Conservation (phyloP, 2,797 vertebrate species). For the Botia almorhae region DNA sequence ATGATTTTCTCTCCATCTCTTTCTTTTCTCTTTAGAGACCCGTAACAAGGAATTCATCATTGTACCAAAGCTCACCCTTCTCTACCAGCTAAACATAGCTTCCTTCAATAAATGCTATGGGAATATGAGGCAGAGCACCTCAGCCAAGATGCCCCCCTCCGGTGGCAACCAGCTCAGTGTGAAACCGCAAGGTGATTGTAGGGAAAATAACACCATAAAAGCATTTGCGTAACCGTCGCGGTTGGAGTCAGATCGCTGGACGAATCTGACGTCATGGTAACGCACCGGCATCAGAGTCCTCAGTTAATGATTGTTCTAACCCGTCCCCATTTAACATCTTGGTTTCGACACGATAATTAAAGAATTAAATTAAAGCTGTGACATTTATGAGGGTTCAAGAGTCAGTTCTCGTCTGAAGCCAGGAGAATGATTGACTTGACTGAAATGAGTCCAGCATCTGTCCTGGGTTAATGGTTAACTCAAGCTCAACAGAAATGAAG, state of each 20-base stretch:
- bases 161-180: slow-evolving; percentile 11
- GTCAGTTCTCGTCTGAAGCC: slow-evolving; percentile 34
- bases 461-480: slow-evolving; percentile 58
- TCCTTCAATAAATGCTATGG: neutral
- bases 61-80: slow-evolving; percentile 17
- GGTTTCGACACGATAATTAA: slow-evolving; percentile 43
- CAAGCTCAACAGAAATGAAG: slow-evolving; percentile 34
- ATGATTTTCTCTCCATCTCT: slow-evolving; percentile 46
- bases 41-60: slow-evolving; percentile 37
- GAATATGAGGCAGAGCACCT: slow-evolving; percentile 9
- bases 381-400: slow-evolving; percentile 54
- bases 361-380: slow-evolving; percentile 56
- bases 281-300: neutral
- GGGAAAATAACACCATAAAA: slow-evolving; percentile 27
- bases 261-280: slow-evolving; percentile 31
- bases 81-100: slow-evolving; percentile 3
- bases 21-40: slow-evolving; percentile 43
- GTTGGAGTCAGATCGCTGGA: slow-evolving; percentile 12
- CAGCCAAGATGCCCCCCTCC: slow-evolving; percentile 12
- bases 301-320: slow-evolving; percentile 14
- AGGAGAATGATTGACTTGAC: slow-evolving; percentile 51
- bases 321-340: neutral
- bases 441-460: slow-evolving; percentile 41
- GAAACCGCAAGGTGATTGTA: slow-evolving; percentile 33
- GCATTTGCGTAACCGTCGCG: neutral